A percentile compares a stretch with the other conserved stretches of the same genome.
Conservation (phyloP, 2,888 invertebrate genomes). For the Dysmachus trigonus region DNA sequence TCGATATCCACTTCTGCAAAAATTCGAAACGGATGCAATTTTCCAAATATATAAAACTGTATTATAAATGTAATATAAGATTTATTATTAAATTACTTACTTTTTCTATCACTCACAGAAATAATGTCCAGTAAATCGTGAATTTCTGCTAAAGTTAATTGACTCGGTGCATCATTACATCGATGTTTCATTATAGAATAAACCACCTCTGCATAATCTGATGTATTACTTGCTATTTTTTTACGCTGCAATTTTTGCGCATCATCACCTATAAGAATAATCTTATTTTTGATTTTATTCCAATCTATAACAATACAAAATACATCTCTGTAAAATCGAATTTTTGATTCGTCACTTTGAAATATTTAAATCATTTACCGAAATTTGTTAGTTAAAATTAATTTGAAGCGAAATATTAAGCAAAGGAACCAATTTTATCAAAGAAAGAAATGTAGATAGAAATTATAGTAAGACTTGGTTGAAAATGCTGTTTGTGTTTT, state of each 20-base stretch:
- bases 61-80: background rate
- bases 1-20: slow-evolving; percentile 68
- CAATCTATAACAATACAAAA: too few relatives aligned
- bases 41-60: background rate
- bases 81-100: slow-evolving; percentile 64
- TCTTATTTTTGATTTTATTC: background rate
- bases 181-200: slow-evolving; percentile 74
- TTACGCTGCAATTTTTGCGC: slow-evolving; percentile 53
- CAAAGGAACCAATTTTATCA: too few relatives aligned
- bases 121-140: slow-evolving; percentile 81
- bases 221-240: slow-evolving; percentile 55
- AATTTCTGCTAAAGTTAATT: slow-evolving; percentile 74
- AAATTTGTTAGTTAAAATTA: too few relatives aligned
- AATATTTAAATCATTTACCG: too few relatives aligned
- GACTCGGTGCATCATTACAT: slow-evolving; percentile 62
- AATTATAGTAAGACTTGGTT: too few relatives aligned
- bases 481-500: too few relatives aligned
- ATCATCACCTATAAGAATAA: slow-evolving; percentile 60
- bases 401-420: too few relatives aligned
- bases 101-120: slow-evolving; percentile 71
- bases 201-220: slow-evolving; percentile 84
- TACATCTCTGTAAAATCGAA: too few relatives aligned
- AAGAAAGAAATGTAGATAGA: too few relatives aligned
- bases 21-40: background rate
- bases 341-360: too few relatives aligned